Base-by-base conservation (phyloP, 2,888 invertebrate genomes). In the Drosophila merina region DNA sequence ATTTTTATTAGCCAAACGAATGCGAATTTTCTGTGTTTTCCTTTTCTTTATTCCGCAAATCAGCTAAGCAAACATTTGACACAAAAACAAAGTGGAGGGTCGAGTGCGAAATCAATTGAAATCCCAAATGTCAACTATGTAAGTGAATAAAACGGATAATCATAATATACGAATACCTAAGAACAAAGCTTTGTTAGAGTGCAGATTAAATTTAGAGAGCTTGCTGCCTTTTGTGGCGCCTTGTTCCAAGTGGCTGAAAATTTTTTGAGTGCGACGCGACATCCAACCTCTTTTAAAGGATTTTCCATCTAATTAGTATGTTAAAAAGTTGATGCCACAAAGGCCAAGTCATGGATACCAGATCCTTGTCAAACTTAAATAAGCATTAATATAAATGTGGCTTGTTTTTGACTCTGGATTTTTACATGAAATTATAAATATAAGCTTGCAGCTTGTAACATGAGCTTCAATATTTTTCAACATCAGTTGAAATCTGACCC, bases 41-140 rank as follows among this genome's bases (percentile, higher is more conserved):
- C 31, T 50, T 57, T 33, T 31, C 33, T 40, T 20, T 25, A 40
- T 25, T 55, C 50, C 36, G 51, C 74, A 80, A 84, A 78, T 82
- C 81, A 81, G 72, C 72, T 76, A 81, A 73, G 57, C 71, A 85
- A 83, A 86, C 72, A 85, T 40, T 54, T 38, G 47, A 59, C 36
- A 51, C 47, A 70, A 49, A 45, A 4, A n/a, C 10, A 33, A 33
- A n/a, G 33, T 10, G 31, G 30, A 44, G 40, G 47, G 56, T 20
- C 62, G 45, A 66, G 20, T 49, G 72, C 45, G 58, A 79, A 89
- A 86, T 84, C 83, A 89, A 82, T 87, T 87, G 77, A 79, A 89
- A 89, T 87, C 87, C 84, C 81, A 81, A 89, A 88, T 88, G 84
- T 84, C 89, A 89, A 89, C 78, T 71, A 72, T 70, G 73, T 60